Base-by-base conservation (phyloP, 2,888 invertebrate species). In the Tetragonisca angustula region DNA sequence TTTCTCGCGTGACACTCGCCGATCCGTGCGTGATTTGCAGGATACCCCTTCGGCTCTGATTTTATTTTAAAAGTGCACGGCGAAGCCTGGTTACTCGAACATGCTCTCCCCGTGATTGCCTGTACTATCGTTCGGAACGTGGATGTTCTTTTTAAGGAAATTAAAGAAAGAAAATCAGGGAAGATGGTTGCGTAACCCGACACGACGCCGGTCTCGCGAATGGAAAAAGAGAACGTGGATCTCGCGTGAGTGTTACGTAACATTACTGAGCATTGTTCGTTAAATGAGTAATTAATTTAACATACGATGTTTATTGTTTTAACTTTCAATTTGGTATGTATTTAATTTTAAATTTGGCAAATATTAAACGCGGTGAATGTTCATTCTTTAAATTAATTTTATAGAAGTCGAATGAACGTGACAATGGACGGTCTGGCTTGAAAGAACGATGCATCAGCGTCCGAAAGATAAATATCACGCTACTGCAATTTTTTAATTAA, bases 1-100 rank as follows among this genome's bases (percentile, higher is more conserved):
- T 81, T 76, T 67, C 79, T 83, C 67, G 75, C 80, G 74, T 75
- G 80, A 79, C 71, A 54, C 27, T 19, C 62, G n/a, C 54, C 71
- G 67, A 50, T 70, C 64, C 24, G 79, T 49, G 68, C 32, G 67
- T 54, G 32, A 72, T 67, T 81, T 62, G 49, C 61, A 54, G 64
- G 27, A 32, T 64, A 76, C 24, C 54, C 24, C 36, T 64, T 27
- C 56, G 15, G 27, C n/a, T 70, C 21, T 59, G 36, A 64, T 21
- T 50, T 61, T 27, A 71, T 59, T 61, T 59, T 61, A 43, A 70
- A 77, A 70, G 70, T n/a, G 17, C 52, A 65, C 27, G n/a, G 62
- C 24, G 13, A 32, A 43, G 52, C 15, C 15, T 17, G 59, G 21
- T 13, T n/a, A 15, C 24, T 71, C 61, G 65, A 43, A 54, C n/a